Evolutionary conservation across 2,797 vertebrate species (phyloP), one percentile per base, ranked within the genome.

Genomic region (Pseudochirops corinnae): DNA sequence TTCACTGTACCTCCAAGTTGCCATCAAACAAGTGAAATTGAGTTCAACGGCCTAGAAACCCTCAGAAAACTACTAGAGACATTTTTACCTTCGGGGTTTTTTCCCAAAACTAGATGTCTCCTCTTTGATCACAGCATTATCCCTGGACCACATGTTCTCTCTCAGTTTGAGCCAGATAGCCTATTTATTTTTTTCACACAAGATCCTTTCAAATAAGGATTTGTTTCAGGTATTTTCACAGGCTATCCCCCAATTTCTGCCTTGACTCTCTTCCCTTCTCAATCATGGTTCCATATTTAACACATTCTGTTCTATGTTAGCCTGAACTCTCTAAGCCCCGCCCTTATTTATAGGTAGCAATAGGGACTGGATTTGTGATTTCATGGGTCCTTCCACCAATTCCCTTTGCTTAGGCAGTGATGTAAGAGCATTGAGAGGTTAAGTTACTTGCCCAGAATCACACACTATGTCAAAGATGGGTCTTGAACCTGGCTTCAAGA

Each of bases 21-120:
- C 39, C 24, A 26, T 46, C n/a, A 46, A 2, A 82, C 21, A 82
- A 21, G 12, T 50, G 21, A 46, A 46, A 46, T 82, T 82, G 46
- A 46, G 2, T 46, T 3, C 3, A 87, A 87, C 39, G 26, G 74
- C 39, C 39, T 87, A 87, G 39, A 50, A 46, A 87, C 9, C 10
- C 18, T 50, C 39, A 50, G 74, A 87, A 87, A 46, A 50, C 2
- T 26, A 50, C 3, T 87, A 26, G 74, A 87, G 74, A 50, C 74
- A 96, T 67, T 95, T 92, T 18, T 90, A 52, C 7, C 29, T 58
- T 93, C 90, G 62, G 39, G 55, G n/a, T 74, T 94, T 18, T 62
- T 57, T n/a, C 24, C 52, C 56, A 93, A 95, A 55, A 39, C 9
- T 87, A 87, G 39, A 46, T 50, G 39, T 46, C 39, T 26, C 10